Conservation (phyloP, 1,140 invertebrate genomes). For the Choristoneura fumiferana region DNA sequence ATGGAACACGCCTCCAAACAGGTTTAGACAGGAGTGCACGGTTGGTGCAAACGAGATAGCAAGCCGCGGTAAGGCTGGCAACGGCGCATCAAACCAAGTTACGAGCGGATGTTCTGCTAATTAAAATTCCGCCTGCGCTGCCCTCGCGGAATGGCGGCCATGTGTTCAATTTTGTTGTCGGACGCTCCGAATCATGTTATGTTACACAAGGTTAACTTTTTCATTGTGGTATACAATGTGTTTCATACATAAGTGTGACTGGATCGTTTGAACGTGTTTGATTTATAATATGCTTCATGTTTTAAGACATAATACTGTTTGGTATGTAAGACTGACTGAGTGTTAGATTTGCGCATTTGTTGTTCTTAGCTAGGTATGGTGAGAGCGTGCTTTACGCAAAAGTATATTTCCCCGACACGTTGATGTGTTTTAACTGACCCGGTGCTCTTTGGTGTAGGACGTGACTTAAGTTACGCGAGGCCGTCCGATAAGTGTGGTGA, state of each 20-base stretch:
- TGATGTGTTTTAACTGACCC: constrained; percentile 71
- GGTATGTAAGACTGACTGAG: constrained; percentile 64
- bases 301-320: constrained; percentile 46
- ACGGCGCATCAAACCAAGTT: constrained; percentile 64
- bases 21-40: constrained; percentile 23
- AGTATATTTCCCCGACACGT: constrained; percentile 47
- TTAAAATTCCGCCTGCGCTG: constrained; percentile 78
- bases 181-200: constrained; percentile 74
- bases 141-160: constrained; percentile 76
- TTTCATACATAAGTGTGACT: constrained; percentile 44
- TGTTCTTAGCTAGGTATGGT: constrained; percentile 41
- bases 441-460: constrained; percentile 69
- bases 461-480: constrained; percentile 62
- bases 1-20: constrained; percentile 24
- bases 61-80: constrained; percentile 54
- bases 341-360: constrained; percentile 49
- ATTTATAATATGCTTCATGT: constrained; percentile 41
- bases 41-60: constrained; percentile 51
- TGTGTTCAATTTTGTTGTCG: constrained; percentile 66
- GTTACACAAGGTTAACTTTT: constrained; percentile 76
- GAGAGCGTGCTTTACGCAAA: constrained; percentile 37
- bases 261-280: constrained; percentile 47
- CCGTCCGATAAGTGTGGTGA: constrained; percentile 64
- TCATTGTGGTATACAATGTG: constrained; percentile 43
- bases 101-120: constrained; percentile 78